Evolutionary conservation across 2,888 invertebrate species (phyloP), one percentile per base, ranked within the genome.

Genomic region (Lycocerus yunnanus): DNA sequence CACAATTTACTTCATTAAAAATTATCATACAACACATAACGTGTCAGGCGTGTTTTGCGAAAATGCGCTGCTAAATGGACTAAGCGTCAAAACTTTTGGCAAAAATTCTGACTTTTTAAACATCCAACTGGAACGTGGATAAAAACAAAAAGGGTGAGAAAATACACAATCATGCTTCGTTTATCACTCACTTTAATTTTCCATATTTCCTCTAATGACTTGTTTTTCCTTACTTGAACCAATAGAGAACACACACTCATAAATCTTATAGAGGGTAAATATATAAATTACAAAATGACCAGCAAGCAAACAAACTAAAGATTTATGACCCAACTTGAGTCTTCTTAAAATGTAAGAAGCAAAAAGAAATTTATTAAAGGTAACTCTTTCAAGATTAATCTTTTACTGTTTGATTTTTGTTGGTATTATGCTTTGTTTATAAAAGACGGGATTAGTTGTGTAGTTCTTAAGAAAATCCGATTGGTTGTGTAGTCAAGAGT

Each of bases 281-380:
- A 83, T 83, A 84, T 84, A 84, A 84, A 83, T 84, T 83, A 80
- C 81, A 77, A 83, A 83, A 84, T 84, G 83, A 83, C 84, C 83
- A 80, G 82, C 77, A 79, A 82, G 83, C 83, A 83, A 83, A 82
- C 84, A 83, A 80, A 78, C 79, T 66, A 78, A 76, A 80, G 80
- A 83, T 83, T 83, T 83, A 83, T 80, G 78, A 79, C 76, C 72
- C 71, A 16, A 59, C 69, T 67, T 65, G 74, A 71, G 71, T 72
- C 75, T 68, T 72, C 69, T 72, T 75, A 72, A 75, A 75, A 58
- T 69, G 61, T 15, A 75, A 71, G 61, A 72, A 69, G 66, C 67
- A 69, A 43, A 72, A 75, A 75, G 81, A 78, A 80, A 81, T 81
- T 78, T 77, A 79, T 72, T 72, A 78, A 80, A 77, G 72, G 74